Base-by-base conservation (phyloP, 2,113 vertebrate genomes). In the Regulus satrapa region DNA sequence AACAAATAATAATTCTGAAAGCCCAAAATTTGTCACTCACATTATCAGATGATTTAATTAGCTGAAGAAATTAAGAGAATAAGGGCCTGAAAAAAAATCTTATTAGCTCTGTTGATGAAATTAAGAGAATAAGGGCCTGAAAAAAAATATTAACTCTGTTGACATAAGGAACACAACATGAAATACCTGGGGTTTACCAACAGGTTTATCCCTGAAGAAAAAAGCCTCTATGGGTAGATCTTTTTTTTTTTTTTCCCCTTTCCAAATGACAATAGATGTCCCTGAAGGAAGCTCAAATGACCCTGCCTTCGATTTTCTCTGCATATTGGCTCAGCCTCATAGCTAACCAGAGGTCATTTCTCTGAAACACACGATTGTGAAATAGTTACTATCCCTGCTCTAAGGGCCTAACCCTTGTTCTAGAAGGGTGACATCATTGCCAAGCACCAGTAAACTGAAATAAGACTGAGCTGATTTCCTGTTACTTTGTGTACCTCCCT, bases 401-500 rank as follows among this genome's bases (percentile, higher is more conserved):
- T 48, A 29, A 51, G 40, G 46, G 40, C n/a, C n/a, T 75, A 58
- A 74, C 9, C 48, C 75, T 77, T 84, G 36, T 15, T 93, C 93
- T 72, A 76, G 59, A 88, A 63, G 79, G 59, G 31, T 88, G 90
- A 93, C 34, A 59, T 95, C 74, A 74, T 26, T 62, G 38, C 46
- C 43, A 85, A 94, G 68, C 58, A 76, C 48, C 40, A 62, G 48
- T n/a, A 73, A 90, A 68, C 29, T 71, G 62, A 81, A 83, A 82
- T 59, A 85, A 46, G 63, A 14, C 29, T 2, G 1, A 79, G 45
- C 56, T 49, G 31, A 89, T 97, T 97, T 98, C 97, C 97, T 93
- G 71, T 94, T 96, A 76, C 91, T 79, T 86, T 15, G 23, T 14
- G 29, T 68, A 79, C 71, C 59, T 46, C 38, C 71, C 58, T 91